These are phyloP conservation scores for Salminus brasiliensis DNA, from an alignment of 2,113 vertebrate genomes.

Conservation along the genomic window DNA sequence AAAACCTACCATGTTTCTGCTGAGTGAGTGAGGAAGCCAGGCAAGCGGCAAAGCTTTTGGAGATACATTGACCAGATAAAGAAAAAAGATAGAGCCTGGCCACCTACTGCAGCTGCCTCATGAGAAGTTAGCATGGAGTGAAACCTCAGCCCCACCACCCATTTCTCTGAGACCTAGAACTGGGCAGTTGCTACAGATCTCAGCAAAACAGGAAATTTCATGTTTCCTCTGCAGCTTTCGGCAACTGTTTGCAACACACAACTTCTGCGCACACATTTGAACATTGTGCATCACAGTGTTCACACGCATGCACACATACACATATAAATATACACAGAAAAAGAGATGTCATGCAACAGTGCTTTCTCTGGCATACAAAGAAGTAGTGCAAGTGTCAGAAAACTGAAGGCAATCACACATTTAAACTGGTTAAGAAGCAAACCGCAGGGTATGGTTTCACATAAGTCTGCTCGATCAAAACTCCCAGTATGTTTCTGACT, in stretches of 20 bases:
- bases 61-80: neutral
- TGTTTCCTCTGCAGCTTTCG: conserved; percentile 79
- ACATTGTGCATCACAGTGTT: conserved; percentile 50
- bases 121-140: conserved; percentile 1
- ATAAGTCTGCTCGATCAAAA: neutral
- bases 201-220: conserved; percentile 84
- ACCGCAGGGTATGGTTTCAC: neutral
- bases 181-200: conserved; percentile 78
- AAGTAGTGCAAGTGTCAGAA: neutral
- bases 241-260: conserved; percentile 70
- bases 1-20: neutral
- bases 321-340: conserved; percentile 14
- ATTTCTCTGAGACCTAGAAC: conserved; percentile 66
- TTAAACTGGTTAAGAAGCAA: conserved; percentile 2
- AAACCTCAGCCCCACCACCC: conserved; percentile 59
- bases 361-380: neutral
- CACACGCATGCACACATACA: neutral
- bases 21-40: neutral
- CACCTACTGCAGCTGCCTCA: neutral
- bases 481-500: neutral
- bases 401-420: neutral
- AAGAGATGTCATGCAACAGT: conserved; percentile 48
- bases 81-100: neutral
- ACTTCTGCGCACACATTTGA: conserved; percentile 63
- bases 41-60: neutral